Evolutionary conservation across 2,113 vertebrate genomes (phyloP).

Genomic region (Leptocoma aspasia): DNA sequence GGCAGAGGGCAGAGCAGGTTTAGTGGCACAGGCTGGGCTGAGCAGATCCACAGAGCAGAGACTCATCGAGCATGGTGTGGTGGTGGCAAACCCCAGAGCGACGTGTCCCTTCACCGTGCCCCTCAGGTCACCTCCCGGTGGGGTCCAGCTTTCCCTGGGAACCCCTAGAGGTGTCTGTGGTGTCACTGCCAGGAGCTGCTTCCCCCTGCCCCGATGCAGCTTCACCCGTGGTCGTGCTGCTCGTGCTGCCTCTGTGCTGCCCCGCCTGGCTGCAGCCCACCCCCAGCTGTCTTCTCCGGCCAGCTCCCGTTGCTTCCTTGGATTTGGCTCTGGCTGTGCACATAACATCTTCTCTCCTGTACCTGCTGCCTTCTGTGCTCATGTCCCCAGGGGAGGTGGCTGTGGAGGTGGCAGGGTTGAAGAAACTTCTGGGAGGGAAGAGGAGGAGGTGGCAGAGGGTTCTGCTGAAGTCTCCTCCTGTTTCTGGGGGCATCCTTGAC

Average conservation of each 20-base stretch:
- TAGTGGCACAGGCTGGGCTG: neutral
- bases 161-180: neutral
- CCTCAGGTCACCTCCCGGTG: neutral
- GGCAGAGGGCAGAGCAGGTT: neutral
- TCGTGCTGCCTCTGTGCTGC: constrained; percentile 34
- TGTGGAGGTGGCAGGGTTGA: neutral
- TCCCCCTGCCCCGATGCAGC: neutral
- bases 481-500: neutral
- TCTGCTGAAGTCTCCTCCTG: neutral
- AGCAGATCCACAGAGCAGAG: rapidly evolving
- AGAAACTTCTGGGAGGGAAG: neutral
- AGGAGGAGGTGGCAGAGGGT: neutral
- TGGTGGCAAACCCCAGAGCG: neutral
- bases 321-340: constrained; percentile 51
- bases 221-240: neutral
- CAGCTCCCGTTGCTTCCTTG: constrained; percentile 11
- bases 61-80: rapidly evolving
- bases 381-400: neutral
- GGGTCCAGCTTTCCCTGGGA: neutral
- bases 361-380: constrained; percentile 10
- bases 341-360: neutral
- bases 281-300: neutral
- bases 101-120: neutral
- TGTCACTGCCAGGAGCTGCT: neutral
- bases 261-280: constrained; percentile 20